Evolutionary conservation across 1,140 invertebrate genomes (phyloP), one percentile per base, ranked within the genome.

Genomic region (Papilio xuthus): DNA sequence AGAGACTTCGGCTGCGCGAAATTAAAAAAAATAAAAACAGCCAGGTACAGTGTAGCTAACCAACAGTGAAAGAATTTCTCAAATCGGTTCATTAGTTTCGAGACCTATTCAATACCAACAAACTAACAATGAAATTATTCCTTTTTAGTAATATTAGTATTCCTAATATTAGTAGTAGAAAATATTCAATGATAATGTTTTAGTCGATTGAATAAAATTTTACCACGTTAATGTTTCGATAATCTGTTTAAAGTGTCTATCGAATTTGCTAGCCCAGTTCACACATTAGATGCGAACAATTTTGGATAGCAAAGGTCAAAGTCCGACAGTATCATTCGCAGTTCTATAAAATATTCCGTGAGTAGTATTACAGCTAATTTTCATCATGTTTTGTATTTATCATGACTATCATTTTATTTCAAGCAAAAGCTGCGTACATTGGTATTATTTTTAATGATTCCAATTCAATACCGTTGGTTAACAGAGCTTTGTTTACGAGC

Each of bases 361-460:
- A 79, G 77, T 82, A 83, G 79, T 76, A 76, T 72, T 80, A 84
- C 70, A 80, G 83, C 82, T 86, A 85, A 88, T 83, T 89, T 84
- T 83, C 83, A 81, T 83, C 86, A 86, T 88, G 86, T 90, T 88
- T 91, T 87, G 82, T 87, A 83, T 88, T 92, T 88, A 90, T 92
- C 87, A 92, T 85, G 78, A 86, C 84, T 87, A 93, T 90, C 86
- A 90, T 90, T 90, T 87, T 84, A 73, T 78, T 81, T 78, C 79
- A 86, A 83, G 83, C 85, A 83, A 85, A 82, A 86, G 84, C 87
- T 81, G 86, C 84, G 82, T 84, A 84, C 83, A 79, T 86, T 84
- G 87, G 88, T 86, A 89, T 92, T 91, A 89, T 84, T 84, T 88
- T 83, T 85, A 81, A 87, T 83, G 79, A 83, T 83, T 82, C 79